Evolutionary conservation across 2,113 vertebrate genomes (phyloP), one percentile per base, ranked within the genome.

Genomic region (Neogobius melanostomus): DNA sequence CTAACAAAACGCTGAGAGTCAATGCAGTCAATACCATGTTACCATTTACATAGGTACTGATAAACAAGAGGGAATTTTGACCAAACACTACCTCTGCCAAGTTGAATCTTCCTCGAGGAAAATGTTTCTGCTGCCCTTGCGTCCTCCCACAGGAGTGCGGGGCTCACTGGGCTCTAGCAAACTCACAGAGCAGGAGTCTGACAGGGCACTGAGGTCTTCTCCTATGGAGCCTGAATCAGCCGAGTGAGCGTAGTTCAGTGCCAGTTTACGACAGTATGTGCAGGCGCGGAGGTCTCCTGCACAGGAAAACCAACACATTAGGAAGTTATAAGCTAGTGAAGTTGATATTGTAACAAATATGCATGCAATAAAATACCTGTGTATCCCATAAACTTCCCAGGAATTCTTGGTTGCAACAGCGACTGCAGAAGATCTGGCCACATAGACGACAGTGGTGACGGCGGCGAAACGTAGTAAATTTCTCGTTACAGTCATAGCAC

Each of bases 381-480:
- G 86, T 99, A 99, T 73, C 98, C 98, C 98, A 99, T 99, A 91
- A 98, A 99, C 89, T 98, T 99, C 63, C 98, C 98, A 45, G 98
- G 97, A 72, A 99, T 99, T 99, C 98, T 88, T 99, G 98, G 90
- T 97, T 99, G 89, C 98, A 99, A 89, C 98, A 99, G 81, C 98
- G 95, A 85, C 98, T 99, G 80, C 98, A 99, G 89, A 99, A 99
- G 84, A 99, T 99, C 90, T 99, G 98, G 1, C 97, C 98, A 50
- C 98, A 99, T 1, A 99, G 90, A 1, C 98, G 93, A 85, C 98
- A 99, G 75, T 99, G 98, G 80, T 99, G 98, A 11, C 98, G 94
- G 8, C 98, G 94, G 1, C 98, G 91, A 76, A 99, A 99, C 17
- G 97, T 99, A 15, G 98, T 99, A 76, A 99, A 99, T 82, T 99